Evolutionary conservation across 2,113 vertebrate species (phyloP).

Genomic region (Dipodomys spectabilis): DNA sequence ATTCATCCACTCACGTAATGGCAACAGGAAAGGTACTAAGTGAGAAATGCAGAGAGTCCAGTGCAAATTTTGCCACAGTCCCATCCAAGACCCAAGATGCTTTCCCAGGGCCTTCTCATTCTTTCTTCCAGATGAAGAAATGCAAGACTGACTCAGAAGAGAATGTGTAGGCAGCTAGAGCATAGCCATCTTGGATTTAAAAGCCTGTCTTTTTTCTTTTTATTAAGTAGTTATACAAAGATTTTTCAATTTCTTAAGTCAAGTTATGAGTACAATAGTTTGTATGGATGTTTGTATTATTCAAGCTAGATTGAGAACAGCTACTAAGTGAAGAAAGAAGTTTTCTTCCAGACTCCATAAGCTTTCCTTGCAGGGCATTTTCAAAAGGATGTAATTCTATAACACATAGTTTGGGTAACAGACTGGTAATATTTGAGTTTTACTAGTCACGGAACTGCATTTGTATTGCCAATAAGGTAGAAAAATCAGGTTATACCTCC

Average conservation of each 20-base stretch:
- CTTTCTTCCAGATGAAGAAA: constrained; percentile 9
- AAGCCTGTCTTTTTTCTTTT: too few species aligned
- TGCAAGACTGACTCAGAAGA: neutral
- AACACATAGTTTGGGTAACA: too few species aligned
- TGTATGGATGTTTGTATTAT: neutral
- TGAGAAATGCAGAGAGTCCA: constrained; percentile 8
- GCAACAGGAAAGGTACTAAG: neutral
- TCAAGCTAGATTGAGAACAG: neutral
- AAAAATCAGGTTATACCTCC: too few species aligned
- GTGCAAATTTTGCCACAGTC: neutral
- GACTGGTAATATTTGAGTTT: too few species aligned
- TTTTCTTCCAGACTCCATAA: fast-evolving
- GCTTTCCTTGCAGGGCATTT: too few species aligned
- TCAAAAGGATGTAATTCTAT: too few species aligned
- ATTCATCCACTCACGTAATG: constrained; percentile 17
- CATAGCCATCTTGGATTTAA: neutral
- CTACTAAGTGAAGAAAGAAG: neutral
- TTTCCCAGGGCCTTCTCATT: neutral
- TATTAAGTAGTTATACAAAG: too few species aligned
- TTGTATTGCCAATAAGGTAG: too few species aligned
- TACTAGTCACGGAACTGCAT: too few species aligned
- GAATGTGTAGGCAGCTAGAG: neutral
- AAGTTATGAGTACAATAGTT: neutral
- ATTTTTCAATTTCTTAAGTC: too few species aligned
- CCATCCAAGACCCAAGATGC: neutral